These are phyloP conservation scores for Sarcophaga subvicina DNA, from an alignment of 2,888 invertebrate genomes.

Conservation along the genomic window DNA sequence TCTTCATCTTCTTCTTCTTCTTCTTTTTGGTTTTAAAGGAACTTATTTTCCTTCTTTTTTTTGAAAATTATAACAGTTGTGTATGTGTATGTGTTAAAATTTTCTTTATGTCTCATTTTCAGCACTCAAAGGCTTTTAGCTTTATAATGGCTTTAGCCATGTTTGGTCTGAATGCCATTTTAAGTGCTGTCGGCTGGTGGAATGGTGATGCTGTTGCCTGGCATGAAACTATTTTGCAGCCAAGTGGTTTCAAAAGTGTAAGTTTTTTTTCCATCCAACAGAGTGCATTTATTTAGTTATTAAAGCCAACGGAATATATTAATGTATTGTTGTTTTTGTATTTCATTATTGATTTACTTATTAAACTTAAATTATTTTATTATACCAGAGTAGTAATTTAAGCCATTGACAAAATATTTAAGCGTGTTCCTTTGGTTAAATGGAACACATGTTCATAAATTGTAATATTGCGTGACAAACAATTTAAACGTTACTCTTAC, in stretches of 20 bases:
- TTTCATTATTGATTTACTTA: not conserved
- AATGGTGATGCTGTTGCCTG: conserved; percentile 79
- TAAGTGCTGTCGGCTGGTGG: conserved; percentile 79
- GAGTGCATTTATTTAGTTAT: not conserved
- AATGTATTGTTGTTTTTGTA: not conserved
- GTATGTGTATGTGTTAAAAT: not conserved
- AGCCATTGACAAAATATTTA: conserved; percentile 31
- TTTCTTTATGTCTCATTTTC: not conserved
- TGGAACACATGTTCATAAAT: not conserved
- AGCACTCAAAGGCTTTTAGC: conserved; percentile 81
- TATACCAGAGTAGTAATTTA: not conserved
- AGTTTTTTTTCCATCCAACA: conserved; percentile 40
- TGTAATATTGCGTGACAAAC: no score
- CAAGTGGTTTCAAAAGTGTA: conserved; percentile 80
- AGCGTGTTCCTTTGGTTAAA: not conserved
- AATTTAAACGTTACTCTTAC: no score
- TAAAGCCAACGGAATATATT: not conserved
- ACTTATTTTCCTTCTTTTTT: conserved; percentile 7
- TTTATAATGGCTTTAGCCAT: conserved; percentile 80
- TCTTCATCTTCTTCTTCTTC: not conserved
- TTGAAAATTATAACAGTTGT: not conserved
- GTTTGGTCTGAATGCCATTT: conserved; percentile 79
- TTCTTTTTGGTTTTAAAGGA: not conserved
- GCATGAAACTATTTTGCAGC: conserved; percentile 78
- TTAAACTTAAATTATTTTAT: not conserved